phyloP scores from a whole-genome alignment of 2,797 vertebrate genomes.

The Cetoscarus ocellatus region DNA sequence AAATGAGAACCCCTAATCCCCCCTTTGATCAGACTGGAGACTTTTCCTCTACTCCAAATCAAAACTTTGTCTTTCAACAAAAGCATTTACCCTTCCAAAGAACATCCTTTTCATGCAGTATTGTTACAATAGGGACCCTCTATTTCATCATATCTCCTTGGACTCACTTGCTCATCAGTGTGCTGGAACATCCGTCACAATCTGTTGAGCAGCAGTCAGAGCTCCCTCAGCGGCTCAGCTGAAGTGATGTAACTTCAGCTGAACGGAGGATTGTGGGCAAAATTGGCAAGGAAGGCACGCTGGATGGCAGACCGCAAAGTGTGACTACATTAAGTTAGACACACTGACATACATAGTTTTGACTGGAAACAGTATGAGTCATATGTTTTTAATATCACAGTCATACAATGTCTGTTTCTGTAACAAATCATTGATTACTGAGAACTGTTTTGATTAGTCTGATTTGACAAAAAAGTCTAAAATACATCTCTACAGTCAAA shows the following conservation, averaged over 20 bases:
- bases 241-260: not conserved
- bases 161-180: slow-evolving; percentile 1
- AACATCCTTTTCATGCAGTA: not conserved
- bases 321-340: not conserved
- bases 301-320: not conserved
- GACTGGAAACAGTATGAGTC: not conserved
- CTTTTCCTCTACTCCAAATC: not conserved
- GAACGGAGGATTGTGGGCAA: not conserved
- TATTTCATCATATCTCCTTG: not conserved
- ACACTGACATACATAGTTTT: not conserved
- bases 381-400: not conserved
- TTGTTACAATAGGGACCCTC: not conserved
- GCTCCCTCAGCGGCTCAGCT: not conserved
- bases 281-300: not conserved
- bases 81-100: not conserved
- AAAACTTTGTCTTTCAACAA: not conserved
- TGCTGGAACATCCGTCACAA: slow-evolving; percentile 1
- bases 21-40: not conserved
- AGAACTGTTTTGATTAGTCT: not conserved
- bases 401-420: no score
- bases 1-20: not conserved
- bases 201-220: slow-evolving; percentile 1
- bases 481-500: no score
- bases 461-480: no score
- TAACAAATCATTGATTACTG: not conserved